Percentiles rank a stretch among this genome's conserved stretches.
These are phyloP conservation scores for Chrysocyon brachyurus DNA, from an alignment of 2,797 vertebrate genomes.

Conservation along the genomic window DNA sequence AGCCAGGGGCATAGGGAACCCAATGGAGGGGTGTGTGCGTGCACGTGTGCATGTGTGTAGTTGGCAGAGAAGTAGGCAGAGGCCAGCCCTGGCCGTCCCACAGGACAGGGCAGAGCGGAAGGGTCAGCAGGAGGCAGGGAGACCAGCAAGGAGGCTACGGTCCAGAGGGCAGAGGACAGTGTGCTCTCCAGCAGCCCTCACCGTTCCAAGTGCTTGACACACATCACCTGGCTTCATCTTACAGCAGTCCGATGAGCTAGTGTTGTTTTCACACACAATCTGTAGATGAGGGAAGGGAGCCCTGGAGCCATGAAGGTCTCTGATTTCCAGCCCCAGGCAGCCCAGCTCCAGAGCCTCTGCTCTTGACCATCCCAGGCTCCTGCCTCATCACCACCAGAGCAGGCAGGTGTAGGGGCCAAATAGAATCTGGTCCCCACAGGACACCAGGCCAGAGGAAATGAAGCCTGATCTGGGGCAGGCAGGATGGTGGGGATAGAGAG, in stretches of 20 bases:
- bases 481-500: background rate
- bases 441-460: background rate
- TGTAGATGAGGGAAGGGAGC: background rate
- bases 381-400: too few relatives aligned
- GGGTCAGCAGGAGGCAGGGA: background rate
- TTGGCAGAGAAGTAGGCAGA: background rate
- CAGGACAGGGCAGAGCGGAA: background rate
- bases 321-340: background rate
- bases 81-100: too few relatives aligned
- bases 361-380: background rate
- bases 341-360: background rate
- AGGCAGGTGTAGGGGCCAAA: background rate
- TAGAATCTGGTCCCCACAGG: background rate
- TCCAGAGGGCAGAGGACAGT: background rate
- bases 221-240: background rate
- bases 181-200: background rate
- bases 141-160: too few relatives aligned
- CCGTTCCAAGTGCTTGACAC: background rate
- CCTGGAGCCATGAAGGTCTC: background rate
- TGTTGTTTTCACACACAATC: background rate
- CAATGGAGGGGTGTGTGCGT: background rate
- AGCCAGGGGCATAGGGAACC: background rate
- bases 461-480: background rate
- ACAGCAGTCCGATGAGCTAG: background rate
- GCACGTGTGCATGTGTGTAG: too few relatives aligned